Percentiles rank a stretch among this genome's conserved stretches.
These are phyloP conservation scores for Cantharis lateralis DNA, from an alignment of 2,888 invertebrate genomes.

Conservation along the genomic window DNA sequence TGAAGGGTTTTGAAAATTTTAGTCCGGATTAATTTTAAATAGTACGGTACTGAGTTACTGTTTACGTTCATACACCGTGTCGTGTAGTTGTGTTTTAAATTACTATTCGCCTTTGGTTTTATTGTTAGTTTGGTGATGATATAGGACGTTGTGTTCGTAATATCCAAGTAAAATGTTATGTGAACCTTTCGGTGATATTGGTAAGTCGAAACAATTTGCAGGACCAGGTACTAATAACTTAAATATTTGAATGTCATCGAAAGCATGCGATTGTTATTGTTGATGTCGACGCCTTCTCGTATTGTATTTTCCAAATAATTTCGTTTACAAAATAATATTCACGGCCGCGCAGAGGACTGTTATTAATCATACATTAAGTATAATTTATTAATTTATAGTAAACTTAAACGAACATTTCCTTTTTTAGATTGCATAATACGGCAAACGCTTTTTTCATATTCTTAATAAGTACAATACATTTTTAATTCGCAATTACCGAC, in stretches of 20 bases:
- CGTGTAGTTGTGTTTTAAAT: constrained; percentile 42
- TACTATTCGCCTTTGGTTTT: constrained; percentile 15
- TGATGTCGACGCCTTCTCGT: neutral
- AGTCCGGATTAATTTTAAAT: constrained; percentile 31
- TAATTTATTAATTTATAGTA: neutral
- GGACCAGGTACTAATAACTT: neutral
- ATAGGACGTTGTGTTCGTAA: constrained; percentile 4
- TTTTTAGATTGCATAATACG: neutral
- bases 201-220: constrained; percentile 23
- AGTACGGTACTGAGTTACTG: constrained; percentile 65
- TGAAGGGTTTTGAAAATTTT: neutral
- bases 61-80: constrained; percentile 64
- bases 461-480: neutral
- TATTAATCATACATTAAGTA: constrained; percentile 11
- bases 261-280: neutral
- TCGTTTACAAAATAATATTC: constrained; percentile 4
- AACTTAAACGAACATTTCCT: neutral
- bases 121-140: constrained; percentile 24
- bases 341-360: constrained; percentile 17
- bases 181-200: constrained; percentile 38
- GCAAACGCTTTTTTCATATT: neutral
- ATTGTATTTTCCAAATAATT: neutral
- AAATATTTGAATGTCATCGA: neutral
- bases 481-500: neutral
- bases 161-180: constrained; percentile 31